Percentiles rank a stretch among this genome's conserved stretches.
phyloP scores from a whole-genome alignment of 2,113 vertebrate genomes.

The Xiphorhynchus elegans region DNA sequence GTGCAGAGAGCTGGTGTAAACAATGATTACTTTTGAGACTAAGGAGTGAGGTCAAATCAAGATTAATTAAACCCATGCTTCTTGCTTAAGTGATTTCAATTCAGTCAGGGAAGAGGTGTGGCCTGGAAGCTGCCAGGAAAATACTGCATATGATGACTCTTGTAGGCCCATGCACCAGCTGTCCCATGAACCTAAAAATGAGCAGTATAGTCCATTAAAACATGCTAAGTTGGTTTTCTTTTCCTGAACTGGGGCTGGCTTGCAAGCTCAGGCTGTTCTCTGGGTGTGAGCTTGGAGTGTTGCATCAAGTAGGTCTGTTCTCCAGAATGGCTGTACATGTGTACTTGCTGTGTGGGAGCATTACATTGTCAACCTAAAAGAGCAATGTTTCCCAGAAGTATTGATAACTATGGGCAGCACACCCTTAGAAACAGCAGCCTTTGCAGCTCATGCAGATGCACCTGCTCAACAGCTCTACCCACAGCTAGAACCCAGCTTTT shows the following conservation, averaged over 20 bases:
- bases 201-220: neutral
- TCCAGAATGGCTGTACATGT: neutral
- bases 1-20: neutral
- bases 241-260: neutral
- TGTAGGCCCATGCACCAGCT: neutral
- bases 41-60: neutral
- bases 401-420: neutral
- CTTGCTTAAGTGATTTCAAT: neutral
- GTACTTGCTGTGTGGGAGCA: neutral
- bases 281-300: neutral
- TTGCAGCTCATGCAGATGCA: neutral
- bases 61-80: neutral
- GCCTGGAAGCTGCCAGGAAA: neutral
- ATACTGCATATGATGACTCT: neutral
- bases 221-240: neutral
- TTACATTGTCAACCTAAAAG: accelerated
- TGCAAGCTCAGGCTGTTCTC: neutral
- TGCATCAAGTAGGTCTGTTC: neutral
- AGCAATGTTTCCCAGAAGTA: neutral
- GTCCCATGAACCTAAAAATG: neutral
- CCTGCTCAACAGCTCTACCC: neutral
- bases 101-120: neutral
- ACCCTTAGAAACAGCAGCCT: neutral
- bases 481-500: neutral
- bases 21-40: neutral